Conservation (phyloP, 2,888 invertebrate genomes). For the Leucophenga montana region DNA sequence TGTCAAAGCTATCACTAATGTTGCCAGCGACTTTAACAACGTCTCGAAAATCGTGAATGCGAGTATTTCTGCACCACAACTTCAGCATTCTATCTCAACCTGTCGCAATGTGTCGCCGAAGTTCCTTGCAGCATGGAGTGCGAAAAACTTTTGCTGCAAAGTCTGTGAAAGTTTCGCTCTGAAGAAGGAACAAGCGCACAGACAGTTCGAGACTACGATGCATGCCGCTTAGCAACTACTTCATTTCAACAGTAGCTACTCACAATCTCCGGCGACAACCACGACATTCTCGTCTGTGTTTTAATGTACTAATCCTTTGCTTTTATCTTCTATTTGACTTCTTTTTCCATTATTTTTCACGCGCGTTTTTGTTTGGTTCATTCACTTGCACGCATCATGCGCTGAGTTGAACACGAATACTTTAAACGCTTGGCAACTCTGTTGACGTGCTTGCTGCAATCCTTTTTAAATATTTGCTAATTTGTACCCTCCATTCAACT, state of each 20-base stretch:
- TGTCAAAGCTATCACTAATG: constrained; percentile 11
- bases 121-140: constrained; percentile 44
- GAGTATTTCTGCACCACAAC: neutral
- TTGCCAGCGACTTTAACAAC: neutral
- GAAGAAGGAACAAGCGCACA: no score
- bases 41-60: neutral
- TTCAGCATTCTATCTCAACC: neutral
- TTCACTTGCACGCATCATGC: constrained; percentile 53
- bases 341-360: constrained; percentile 45
- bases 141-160: constrained; percentile 38
- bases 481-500: constrained; percentile 66
- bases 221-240: no score
- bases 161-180: no score
- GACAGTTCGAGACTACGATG: no score
- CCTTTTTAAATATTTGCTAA: constrained; percentile 71
- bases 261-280: constrained; percentile 8
- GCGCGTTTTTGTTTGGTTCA: neutral
- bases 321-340: constrained; percentile 68
- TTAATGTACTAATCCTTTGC: constrained; percentile 67
- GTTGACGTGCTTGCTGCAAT: constrained; percentile 46
- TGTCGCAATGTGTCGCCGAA: constrained; percentile 34
- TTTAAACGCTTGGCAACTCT: constrained; percentile 37
- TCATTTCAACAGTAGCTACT: no score
- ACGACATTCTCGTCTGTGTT: constrained; percentile 53
- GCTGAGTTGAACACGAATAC: constrained; percentile 21